Evolutionary conservation across 2,797 vertebrate genomes (phyloP).

Genomic region (Rhadinocentrus ornatus): DNA sequence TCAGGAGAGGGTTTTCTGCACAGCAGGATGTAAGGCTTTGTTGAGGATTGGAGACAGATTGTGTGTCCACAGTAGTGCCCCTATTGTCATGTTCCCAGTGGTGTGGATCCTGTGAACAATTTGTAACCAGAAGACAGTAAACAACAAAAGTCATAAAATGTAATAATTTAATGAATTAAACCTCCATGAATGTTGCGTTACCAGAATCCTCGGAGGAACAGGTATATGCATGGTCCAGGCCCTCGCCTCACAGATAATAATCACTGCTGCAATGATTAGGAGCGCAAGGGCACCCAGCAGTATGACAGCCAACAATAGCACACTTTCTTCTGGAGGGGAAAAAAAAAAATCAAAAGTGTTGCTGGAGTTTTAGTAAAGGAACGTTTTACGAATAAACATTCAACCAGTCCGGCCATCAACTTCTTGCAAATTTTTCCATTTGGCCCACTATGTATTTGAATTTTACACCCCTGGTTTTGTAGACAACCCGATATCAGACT

Average conservation of each 20-base stretch:
- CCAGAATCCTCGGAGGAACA: neutral
- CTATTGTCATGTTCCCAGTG: rapidly evolving
- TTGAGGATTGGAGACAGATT: neutral
- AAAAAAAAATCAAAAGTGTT: neutral
- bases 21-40: neutral
- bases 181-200: conserved; percentile 34
- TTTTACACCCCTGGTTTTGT: too few relatives aligned
- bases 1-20: too few relatives aligned
- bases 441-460: too few relatives aligned
- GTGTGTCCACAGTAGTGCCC: too few relatives aligned
- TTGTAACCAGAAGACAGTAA: neutral
- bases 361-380: neutral
- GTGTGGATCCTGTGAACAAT: neutral
- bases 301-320: rapidly evolving
- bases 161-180: neutral
- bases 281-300: neutral
- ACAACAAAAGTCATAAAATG: neutral
- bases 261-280: rapidly evolving
- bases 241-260: rapidly evolving
- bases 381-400: too few relatives aligned
- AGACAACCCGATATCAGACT: conserved; percentile 1
- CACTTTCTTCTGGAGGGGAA: rapidly evolving
- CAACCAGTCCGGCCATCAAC: too few relatives aligned
- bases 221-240: neutral
- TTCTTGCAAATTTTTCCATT: too few relatives aligned